Conservation (phyloP, 2,113 vertebrate genomes). For the Actinemys pallida region DNA sequence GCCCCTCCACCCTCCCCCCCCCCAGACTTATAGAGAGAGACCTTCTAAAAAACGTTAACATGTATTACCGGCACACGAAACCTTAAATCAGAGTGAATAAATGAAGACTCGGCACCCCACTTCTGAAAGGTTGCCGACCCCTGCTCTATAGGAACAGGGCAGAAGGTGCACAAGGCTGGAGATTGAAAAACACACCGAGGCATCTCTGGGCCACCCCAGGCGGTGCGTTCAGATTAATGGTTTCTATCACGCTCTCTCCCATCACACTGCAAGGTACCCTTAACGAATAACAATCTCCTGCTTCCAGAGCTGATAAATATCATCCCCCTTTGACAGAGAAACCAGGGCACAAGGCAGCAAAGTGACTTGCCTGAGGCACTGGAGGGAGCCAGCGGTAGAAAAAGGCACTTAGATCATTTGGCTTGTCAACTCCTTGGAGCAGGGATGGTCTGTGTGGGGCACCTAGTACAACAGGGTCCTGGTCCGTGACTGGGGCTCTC, state of each 20-base stretch:
- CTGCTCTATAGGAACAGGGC: neutral
- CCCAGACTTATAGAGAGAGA: no score
- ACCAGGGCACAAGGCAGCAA: neutral
- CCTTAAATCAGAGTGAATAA: no score
- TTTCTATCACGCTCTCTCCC: fast-evolving
- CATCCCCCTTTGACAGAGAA: neutral
- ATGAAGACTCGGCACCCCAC: no score
- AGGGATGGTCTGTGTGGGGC: neutral
- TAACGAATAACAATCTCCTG: fast-evolving
- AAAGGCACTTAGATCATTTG: fast-evolving
- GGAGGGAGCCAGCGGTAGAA: neutral
- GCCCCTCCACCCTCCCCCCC: no score
- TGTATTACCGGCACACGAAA: no score
- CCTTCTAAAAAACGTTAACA: no score
- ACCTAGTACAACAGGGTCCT: neutral
- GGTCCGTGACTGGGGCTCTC: neutral
- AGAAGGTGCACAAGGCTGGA: fast-evolving
- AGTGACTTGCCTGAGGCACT: neutral
- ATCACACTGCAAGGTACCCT: fast-evolving
- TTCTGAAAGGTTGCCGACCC: no score
- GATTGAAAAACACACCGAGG: neutral
- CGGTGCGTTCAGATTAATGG: neutral
- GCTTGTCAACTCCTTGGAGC: neutral
- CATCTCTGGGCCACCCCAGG: neutral
- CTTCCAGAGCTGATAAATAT: neutral